Conservation (phyloP, 2,888 invertebrate species). For the Cartodere bifasciata region DNA sequence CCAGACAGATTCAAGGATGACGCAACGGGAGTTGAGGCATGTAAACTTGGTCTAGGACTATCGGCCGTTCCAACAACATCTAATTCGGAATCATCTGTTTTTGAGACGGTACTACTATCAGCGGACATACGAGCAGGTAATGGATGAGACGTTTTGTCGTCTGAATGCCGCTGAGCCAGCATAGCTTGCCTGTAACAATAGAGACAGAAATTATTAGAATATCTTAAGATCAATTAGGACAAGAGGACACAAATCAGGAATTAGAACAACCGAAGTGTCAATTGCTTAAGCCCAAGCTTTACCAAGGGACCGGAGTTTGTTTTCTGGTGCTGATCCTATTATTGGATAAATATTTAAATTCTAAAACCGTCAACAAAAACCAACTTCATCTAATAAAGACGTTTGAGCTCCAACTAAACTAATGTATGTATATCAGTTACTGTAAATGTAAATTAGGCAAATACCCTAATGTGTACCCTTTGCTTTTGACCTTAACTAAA, state of each 20-base stretch:
- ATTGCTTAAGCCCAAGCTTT: too few species aligned
- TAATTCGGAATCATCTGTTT: slow-evolving; percentile 70
- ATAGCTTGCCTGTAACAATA: slow-evolving; percentile 60
- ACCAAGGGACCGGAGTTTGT: too few species aligned
- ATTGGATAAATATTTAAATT: too few species aligned
- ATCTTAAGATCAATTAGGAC: slow-evolving; percentile 3
- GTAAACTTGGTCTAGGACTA: slow-evolving; percentile 56
- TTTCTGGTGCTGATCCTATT: too few species aligned
- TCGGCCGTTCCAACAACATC: slow-evolving; percentile 84
- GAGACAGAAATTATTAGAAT: slow-evolving; percentile 13
- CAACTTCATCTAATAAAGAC: too few species aligned
- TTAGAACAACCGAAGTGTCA: too few species aligned
- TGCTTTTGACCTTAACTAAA: slow-evolving; percentile 30
- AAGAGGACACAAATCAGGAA: too few species aligned
- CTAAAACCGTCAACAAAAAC: too few species aligned
- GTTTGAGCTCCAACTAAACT: too few species aligned
- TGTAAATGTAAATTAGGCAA: slow-evolving; percentile 30
- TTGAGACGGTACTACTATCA: slow-evolving; percentile 44
- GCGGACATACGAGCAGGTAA: slow-evolving; percentile 36
- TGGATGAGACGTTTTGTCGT: slow-evolving; percentile 42
- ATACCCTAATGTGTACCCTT: slow-evolving; percentile 23
- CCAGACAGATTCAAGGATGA: slow-evolving; percentile 28
- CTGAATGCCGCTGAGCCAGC: slow-evolving; percentile 41
- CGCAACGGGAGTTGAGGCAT: slow-evolving; percentile 29
- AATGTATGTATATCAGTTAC: slow-evolving; percentile 33